Percentiles rank a stretch among this genome's conserved stretches.
Evolutionary conservation across 2,113 vertebrate species (phyloP).

Genomic region (Pteropus alecto): DNA sequence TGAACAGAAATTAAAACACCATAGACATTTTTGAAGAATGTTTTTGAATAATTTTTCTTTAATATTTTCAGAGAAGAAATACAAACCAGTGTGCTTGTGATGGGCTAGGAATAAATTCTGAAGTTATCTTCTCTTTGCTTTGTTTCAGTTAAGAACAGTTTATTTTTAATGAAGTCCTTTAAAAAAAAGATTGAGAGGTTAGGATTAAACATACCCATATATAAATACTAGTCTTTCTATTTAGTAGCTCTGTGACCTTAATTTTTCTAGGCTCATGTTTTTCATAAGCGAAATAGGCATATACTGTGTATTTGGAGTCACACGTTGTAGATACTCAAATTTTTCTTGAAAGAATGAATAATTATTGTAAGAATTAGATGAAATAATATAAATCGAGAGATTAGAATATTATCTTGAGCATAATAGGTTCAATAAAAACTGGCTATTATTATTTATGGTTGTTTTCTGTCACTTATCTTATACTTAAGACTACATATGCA

Average conservation of each 20-base stretch:
- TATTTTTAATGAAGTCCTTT: background rate
- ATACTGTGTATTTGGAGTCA: background rate
- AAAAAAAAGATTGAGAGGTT: background rate
- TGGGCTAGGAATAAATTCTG: background rate
- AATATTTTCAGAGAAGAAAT: background rate
- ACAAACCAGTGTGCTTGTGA: background rate
- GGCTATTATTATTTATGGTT: background rate
- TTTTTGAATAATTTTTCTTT: background rate
- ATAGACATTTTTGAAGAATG: background rate
- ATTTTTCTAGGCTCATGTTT: background rate
- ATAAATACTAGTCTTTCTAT: background rate
- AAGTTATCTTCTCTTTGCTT: background rate
- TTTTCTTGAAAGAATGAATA: background rate
- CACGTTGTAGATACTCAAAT: background rate
- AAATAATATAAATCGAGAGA: background rate
- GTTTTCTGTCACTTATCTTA: background rate
- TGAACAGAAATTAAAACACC: background rate
- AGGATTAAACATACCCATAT: background rate
- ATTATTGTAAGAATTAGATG: background rate
- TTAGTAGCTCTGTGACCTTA: background rate
- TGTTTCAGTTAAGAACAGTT: background rate
- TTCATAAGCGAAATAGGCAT: background rate
- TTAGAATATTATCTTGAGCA: background rate
- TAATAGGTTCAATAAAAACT: background rate
- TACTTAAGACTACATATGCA: background rate